Evolutionary conservation across 2,113 vertebrate genomes (phyloP), one percentile per base, ranked within the genome.

Genomic region (Vombatus ursinus): DNA sequence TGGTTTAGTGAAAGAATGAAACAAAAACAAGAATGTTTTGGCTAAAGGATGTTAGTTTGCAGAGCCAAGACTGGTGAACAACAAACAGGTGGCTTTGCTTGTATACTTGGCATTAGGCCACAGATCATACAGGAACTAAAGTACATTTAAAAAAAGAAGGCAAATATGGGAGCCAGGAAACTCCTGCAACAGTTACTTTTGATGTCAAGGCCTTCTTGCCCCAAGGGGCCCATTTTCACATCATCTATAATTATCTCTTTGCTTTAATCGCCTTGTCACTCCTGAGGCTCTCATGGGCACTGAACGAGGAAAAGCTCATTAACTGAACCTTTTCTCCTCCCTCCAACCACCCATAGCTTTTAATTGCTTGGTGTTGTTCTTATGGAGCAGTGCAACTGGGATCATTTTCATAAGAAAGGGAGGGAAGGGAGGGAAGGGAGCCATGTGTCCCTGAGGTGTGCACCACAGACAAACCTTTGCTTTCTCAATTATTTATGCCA

Each of bases 301-400:
- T 98, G 98, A 98, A 99, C 99, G 98, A 99, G 99, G 98, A 98
- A 99, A 99, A 99, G 99, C 99, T 99, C 99, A 99, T 99, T 99
- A 99, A 99, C 99, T 99, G 99, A 99, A 99, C 98, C 98, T 98
- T 99, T 99, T 99, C 98, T 99, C 99, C 99, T 99, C 99, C 99
- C 99, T 99, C 98, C 98, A 99, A 99, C 99, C 98, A 99, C 98
- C 98, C 98, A 98, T 98, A 97, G 99, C 98, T 99, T 99, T 99
- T 99, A 99, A 99, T 99, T 99, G 99, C 99, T 99, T 99, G 99
- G 99, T 99, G 99, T 98, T 98, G 98, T 99, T 98, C 99, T 99
- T 99, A 99, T 99, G 98, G 99, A 99, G 98, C 98, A 98, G 99
- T 99, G 99, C 98, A 99, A 99, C 97, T 98, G 99, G 98, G 98